These are phyloP conservation scores for Hydrolagus colliei DNA, from an alignment of 2,797 vertebrate species.

Conservation along the genomic window DNA sequence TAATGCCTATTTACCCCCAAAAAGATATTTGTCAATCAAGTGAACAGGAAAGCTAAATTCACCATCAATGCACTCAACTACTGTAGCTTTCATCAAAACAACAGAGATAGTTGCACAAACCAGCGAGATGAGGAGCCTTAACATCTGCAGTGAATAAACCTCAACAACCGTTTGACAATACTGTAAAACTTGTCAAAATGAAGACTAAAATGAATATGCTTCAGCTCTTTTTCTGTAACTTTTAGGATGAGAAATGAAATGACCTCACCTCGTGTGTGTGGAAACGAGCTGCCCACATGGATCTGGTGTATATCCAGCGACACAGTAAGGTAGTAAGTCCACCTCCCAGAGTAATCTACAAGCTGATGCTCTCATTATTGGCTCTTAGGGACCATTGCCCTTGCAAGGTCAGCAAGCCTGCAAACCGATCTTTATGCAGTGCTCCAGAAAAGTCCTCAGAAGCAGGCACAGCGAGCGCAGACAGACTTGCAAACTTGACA, in stretches of 20 bases:
- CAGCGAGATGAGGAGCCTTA: background rate
- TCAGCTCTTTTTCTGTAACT: background rate
- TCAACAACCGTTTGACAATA: background rate
- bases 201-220: background rate
- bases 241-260: background rate
- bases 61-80: background rate
- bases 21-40: too few species aligned
- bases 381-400: background rate
- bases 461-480: background rate
- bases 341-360: slow-evolving; percentile 19
- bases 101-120: background rate
- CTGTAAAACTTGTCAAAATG: background rate
- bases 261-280: slow-evolving; percentile 5
- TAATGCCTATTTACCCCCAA: too few species aligned
- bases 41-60: background rate
- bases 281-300: slow-evolving; percentile 1
- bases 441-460: background rate
- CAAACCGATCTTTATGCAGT: background rate
- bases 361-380: slow-evolving; percentile 8
- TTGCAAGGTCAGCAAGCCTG: slow-evolving; percentile 10
- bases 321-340: background rate
- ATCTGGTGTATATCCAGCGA: background rate
- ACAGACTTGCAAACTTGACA: background rate
- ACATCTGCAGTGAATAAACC: background rate
- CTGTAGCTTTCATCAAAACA: background rate